A percentile compares a stretch with the other conserved stretches of the same genome.
Evolutionary conservation across 2,888 invertebrate species (phyloP).

Genomic region (Sminthurinus aureus): DNA sequence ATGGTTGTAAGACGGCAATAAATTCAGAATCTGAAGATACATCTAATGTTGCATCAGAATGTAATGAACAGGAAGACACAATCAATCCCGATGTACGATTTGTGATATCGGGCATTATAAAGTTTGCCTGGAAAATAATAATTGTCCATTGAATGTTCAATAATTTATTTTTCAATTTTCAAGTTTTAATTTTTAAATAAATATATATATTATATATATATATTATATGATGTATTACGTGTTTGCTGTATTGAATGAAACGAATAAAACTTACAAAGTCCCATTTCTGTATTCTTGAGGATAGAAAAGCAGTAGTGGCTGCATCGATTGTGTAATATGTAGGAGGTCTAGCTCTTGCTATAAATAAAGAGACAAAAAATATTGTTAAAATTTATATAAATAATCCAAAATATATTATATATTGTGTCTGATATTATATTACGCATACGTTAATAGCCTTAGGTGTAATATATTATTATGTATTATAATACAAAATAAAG

Average conservation of each 20-base stretch:
- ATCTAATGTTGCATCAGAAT: constrained; percentile 58
- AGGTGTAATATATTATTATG: too few relatives aligned
- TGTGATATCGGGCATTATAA: constrained; percentile 23
- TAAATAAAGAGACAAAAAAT: too few relatives aligned
- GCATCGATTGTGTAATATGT: constrained; percentile 59
- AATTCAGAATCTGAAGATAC: constrained; percentile 55
- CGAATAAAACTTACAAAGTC: constrained; percentile 56
- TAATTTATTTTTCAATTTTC: constrained; percentile 11
- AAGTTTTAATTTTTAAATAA: constrained; percentile 39
- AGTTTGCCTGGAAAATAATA: constrained; percentile 36
- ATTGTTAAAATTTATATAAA: too few relatives aligned
- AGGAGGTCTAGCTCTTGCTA: constrained; percentile 55
- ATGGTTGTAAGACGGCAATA: constrained; percentile 56
- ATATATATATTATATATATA: too few relatives aligned
- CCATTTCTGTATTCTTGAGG: constrained; percentile 59
- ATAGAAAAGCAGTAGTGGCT: constrained; percentile 58
- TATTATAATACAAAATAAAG: neutral
- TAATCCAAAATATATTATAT: too few relatives aligned
- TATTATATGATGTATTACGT: too few relatives aligned
- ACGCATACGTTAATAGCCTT: too few relatives aligned
- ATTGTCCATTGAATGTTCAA: neutral
- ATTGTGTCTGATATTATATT: too few relatives aligned
- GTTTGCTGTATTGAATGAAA: constrained; percentile 55
- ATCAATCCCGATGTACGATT: constrained; percentile 29
- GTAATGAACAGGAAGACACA: constrained; percentile 50